Percentiles rank a stretch among this genome's conserved stretches.
Evolutionary conservation across 2,888 invertebrate genomes (phyloP).

Genomic region (Diarsia mendica): DNA sequence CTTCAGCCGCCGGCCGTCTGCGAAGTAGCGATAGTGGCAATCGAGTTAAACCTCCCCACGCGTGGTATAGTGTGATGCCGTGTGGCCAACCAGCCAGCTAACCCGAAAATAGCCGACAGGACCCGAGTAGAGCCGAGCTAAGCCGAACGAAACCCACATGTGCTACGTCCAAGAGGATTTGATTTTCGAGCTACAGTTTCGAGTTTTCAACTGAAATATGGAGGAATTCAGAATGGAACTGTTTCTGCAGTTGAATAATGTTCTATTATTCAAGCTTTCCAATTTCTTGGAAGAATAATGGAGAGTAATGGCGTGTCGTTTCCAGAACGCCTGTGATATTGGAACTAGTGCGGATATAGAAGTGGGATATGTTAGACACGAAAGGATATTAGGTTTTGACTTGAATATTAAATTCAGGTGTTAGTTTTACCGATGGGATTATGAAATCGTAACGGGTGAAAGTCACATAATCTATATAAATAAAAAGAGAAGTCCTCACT

Average conservation of each 20-base stretch:
- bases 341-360: not conserved
- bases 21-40: slow-evolving; percentile 38
- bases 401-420: not conserved
- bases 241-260: slow-evolving; percentile 39
- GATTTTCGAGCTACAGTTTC: slow-evolving; percentile 41
- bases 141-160: slow-evolving; percentile 25
- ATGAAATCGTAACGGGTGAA: not conserved
- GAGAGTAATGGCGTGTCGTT: slow-evolving; percentile 28
- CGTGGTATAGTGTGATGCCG: slow-evolving; percentile 23
- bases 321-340: slow-evolving; percentile 18
- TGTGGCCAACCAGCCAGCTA: slow-evolving; percentile 24
- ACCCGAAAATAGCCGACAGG: slow-evolving; percentile 3
- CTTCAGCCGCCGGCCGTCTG: slow-evolving; percentile 19
- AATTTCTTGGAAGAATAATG: slow-evolving; percentile 31
- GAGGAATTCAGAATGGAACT: slow-evolving; percentile 35
- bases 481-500: too few relatives aligned
- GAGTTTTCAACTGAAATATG: slow-evolving; percentile 48
- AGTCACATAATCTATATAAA: too few relatives aligned
- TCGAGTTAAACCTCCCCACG: slow-evolving; percentile 34
- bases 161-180: slow-evolving; percentile 41
- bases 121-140: slow-evolving; percentile 11
- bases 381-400: slow-evolving; percentile 25
- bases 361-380: not conserved
- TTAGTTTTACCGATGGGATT: not conserved
- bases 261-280: slow-evolving; percentile 39